Evolutionary conservation across 2,113 vertebrate genomes (phyloP).

Genomic region (Crocuta crocuta): DNA sequence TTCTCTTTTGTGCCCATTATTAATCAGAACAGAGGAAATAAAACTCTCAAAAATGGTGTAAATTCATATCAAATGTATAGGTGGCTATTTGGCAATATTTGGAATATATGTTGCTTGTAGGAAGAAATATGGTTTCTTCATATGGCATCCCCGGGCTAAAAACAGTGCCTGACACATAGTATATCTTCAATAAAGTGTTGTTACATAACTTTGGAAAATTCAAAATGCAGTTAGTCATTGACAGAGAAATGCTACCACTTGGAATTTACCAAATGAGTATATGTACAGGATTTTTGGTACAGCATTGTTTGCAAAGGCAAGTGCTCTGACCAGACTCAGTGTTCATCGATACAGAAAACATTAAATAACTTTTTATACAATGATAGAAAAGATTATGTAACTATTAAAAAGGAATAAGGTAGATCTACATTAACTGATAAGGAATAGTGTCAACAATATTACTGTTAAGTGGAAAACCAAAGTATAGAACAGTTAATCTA

Average conservation of each 20-base stretch:
- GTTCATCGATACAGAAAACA: not conserved
- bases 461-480: not conserved
- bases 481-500: not conserved
- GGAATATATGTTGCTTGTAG: not conserved
- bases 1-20: not conserved
- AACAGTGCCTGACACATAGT: not conserved
- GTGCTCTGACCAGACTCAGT: not conserved
- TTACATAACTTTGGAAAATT: not conserved
- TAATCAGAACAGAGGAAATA: not conserved
- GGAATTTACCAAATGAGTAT: not conserved
- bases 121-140: not conserved
- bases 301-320: not conserved
- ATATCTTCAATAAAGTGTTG: not conserved
- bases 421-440: not conserved
- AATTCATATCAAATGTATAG: not conserved
- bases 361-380: not conserved
- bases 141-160: not conserved
- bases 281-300: not conserved
- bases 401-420: not conserved
- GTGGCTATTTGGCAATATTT: not conserved
- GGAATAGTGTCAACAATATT: not conserved
- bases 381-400: not conserved
- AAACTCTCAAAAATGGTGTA: not conserved
- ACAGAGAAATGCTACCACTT: not conserved
- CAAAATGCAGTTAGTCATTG: not conserved